Base-by-base conservation (phyloP, 2,888 invertebrate species). In the Melanchra persicariae region DNA sequence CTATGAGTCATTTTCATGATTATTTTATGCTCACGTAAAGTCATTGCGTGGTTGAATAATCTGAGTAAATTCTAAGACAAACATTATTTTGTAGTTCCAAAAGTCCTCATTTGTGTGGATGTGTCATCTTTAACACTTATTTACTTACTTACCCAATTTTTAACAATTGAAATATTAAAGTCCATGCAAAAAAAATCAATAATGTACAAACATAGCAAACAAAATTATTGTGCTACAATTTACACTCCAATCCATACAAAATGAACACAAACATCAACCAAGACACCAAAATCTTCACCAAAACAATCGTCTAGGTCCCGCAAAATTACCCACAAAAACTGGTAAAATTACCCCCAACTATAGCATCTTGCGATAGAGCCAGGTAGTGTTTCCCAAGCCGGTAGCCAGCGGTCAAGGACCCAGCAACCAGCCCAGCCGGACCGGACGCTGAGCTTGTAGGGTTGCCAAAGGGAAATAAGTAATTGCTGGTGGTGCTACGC, bases 341-440 rank as follows among this genome's bases (percentile, higher is more conserved):
- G 49, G 77, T 60, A 67, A 72, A 67, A 40, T 69, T 43, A 54
- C 70, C 71, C 66, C 9, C 6, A 22, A 81, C 64, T 52, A 72
- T 24, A 57, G 69, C 34, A 55, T 65, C 70, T 72, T 61, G 49
- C 57, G n/a, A 59, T 69, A 67, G 77, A 77, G 49, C 49, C 19
- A 45, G 82, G 79, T 86, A 70, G 70, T 83, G 83, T 81, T 83
- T 79, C 81, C 84, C 77, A 70, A 70, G 73, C 76, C 74, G 66
- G 64, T 73, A 62, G 55, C 66, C 49, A 55, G 74, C 93, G 93
- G 93, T 93, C 93, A 93, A 91, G 91, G 92, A 93, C 93, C 93
- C 87, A 76, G 76, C 91, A 93, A 93, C 94, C 93, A 93, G 94
- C 90, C 89, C 85, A 34, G 26, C 40, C 24, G 17, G 74, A 90